These are phyloP conservation scores for Caenorhabditis doughertyi DNA, from an alignment of 2,888 invertebrate genomes.

Conservation along the genomic window DNA sequence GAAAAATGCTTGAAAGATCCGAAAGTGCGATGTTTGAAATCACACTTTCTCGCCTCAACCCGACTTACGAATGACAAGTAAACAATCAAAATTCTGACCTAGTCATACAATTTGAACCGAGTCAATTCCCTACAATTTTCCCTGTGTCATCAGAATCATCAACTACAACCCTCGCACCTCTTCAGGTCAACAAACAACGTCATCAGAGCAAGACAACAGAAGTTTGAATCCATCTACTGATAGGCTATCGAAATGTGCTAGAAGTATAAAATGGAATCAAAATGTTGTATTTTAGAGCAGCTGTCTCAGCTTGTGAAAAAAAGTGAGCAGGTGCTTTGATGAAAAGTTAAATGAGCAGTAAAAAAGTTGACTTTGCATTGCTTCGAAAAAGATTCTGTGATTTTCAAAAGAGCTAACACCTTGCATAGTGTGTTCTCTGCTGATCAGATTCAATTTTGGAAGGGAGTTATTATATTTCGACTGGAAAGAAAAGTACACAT, in stretches of 20 bases:
- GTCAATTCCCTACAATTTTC: not conserved
- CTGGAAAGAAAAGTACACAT: constrained; percentile 4
- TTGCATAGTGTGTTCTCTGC: too few species aligned
- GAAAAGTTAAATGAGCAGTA: too few species aligned
- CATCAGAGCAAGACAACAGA: not conserved
- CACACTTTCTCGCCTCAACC: not conserved
- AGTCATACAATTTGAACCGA: constrained; percentile 22
- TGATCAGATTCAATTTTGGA: too few species aligned
- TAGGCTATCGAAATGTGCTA: not conserved
- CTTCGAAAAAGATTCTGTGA: not conserved
- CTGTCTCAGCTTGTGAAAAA: too few species aligned
- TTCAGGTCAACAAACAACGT: constrained; percentile 14
- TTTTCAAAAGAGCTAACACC: not conserved
- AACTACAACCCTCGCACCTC: not conserved
- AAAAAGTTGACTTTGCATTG: too few species aligned
- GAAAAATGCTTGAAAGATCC: not conserved
- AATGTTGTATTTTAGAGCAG: too few species aligned
- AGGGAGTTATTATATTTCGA: not conserved
- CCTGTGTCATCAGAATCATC: constrained; percentile 4
- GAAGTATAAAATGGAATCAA: constrained; percentile 1
- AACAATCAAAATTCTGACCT: constrained; percentile 15
- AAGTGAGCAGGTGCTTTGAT: too few species aligned
- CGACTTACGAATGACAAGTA: constrained; percentile 8
- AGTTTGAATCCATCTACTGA: not conserved
- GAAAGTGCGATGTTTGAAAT: not conserved